phyloP scores from a whole-genome alignment of 2,113 vertebrate genomes.

The Dissostichus mawsoni region DNA sequence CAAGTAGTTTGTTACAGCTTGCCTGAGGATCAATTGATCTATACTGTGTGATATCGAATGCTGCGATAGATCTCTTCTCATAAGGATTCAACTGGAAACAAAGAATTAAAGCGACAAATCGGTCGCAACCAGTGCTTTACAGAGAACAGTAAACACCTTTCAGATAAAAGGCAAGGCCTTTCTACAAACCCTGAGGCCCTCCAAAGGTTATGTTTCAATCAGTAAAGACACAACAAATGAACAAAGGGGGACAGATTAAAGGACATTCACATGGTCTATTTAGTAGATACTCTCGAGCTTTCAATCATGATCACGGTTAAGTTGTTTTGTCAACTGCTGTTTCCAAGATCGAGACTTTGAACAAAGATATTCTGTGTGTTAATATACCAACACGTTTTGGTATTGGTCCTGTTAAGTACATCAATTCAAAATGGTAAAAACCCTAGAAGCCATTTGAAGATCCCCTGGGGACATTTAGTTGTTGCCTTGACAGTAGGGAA shows the following conservation, averaged over 20 bases:
- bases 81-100: slow-evolving; percentile 51
- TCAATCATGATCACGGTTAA: neutral
- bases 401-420: neutral
- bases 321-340: slow-evolving; percentile 6
- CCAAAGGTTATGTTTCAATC: neutral
- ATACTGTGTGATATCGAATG: slow-evolving; percentile 52
- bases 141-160: slow-evolving; percentile 21
- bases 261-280: neutral
- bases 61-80: slow-evolving; percentile 31
- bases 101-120: slow-evolving; percentile 59
- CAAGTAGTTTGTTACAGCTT: slow-evolving; percentile 43
- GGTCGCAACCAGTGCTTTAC: slow-evolving; percentile 13
- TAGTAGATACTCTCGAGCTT: slow-evolving; percentile 8
- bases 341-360: neutral
- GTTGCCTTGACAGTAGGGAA: neutral
- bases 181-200: neutral
- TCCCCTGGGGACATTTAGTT: neutral
- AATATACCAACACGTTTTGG: neutral
- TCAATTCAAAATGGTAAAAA: neutral
- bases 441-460: neutral
- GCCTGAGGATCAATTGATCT: slow-evolving; percentile 63
- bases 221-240: neutral
- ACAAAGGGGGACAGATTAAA: neutral
- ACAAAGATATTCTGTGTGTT: neutral
- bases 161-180: neutral